Base-by-base conservation (phyloP, 1,140 invertebrate genomes). In the Phocides pigmalion region DNA sequence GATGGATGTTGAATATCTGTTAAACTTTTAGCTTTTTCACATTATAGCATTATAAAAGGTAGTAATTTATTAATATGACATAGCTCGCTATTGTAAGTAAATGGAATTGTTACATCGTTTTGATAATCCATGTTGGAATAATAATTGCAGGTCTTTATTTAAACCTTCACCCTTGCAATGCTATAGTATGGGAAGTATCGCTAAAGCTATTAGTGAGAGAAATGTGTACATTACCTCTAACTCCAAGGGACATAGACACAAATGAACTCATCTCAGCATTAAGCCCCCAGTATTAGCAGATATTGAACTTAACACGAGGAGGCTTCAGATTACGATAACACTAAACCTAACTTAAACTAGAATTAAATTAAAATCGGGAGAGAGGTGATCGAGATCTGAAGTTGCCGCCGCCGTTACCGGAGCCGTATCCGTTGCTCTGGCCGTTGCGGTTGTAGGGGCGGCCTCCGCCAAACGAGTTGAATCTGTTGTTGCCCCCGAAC, bases 241-340 rank as follows among this genome's bases (percentile, higher is more conserved):
- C 76, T 89, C 83, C 82, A 76, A 74, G 68, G 72, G 80, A 80
- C 74, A 79, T 75, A 73, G 80, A 82, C 73, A 79, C 72, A 71
- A 77, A 72, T 74, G 73, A 78, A 82, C 77, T 84, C 84, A 78
- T 83, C 81, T 75, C 74, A 88, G 80, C 74, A 84, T 82, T 82
- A 79, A 89, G 83, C 81, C 83, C 84, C 83, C 89, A 87, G 82
- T 83, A 84, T 83, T 82, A 66, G 68, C 70, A 84, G 72, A 85
- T 79, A 87, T 85, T 84, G 82, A 89, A 89, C 84, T 82, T 81
- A 89, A 89, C 80, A 87, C 83, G 82, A 82, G 84, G 87, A 90
- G 87, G 87, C 86, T 89, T 90, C 84, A 88, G 86, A 90, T 89
- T 83, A 91, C 82, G 75, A 82, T 89, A 88, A 90, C 87, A 90